Evolutionary conservation across 2,113 vertebrate species (phyloP), one percentile per base, ranked within the genome.

Genomic region (Psettodes erumei): DNA sequence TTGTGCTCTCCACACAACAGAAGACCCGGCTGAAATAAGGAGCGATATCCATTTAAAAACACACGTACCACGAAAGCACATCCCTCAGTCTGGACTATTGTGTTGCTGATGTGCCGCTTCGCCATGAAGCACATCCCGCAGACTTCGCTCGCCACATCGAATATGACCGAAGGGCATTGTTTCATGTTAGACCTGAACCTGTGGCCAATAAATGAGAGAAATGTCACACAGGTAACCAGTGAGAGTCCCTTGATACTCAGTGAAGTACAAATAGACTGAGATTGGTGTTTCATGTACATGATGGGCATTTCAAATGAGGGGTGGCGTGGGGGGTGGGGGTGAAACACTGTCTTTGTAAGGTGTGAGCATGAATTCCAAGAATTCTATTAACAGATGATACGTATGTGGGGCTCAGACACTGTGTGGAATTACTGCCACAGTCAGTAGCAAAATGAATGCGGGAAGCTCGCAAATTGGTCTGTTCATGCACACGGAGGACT

Each of bases 321-420:
- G 16, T 1, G 59, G 65, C n/a, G n/a, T n/a, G n/a, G n/a, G n/a
- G n/a, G n/a, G n/a, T n/a, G n/a, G 42, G 19, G 42, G 60, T 72
- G 77, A 19, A 64, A 38, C 42, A 45, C 59, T 18, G 54, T 71
- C 71, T 68, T 86, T 75, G 71, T 79, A 72, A 82, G 75, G 76
- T 79, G 84, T 89, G 89, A 77, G 72, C 48, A 51, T 77, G 86
- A 88, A 91, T 90, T 69, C 68, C 58, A 61, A 71, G 75, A 81
- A 71, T 35, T 79, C 83, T 79, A 89, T 91, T 87, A 90, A 68
- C 28, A 33, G 85, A 28, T 82, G 77, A 88, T 87, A 38, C 84
- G 35, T 61, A 38, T 85, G 35, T 61, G 85, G 66, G 43, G 77
- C 66, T 77, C 42, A 62, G 83, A 78, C 78, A 60, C 38, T 51